These are phyloP conservation scores for Mizuhopecten yessoensis DNA, from an alignment of 1,140 invertebrate species.

Conservation along the genomic window DNA sequence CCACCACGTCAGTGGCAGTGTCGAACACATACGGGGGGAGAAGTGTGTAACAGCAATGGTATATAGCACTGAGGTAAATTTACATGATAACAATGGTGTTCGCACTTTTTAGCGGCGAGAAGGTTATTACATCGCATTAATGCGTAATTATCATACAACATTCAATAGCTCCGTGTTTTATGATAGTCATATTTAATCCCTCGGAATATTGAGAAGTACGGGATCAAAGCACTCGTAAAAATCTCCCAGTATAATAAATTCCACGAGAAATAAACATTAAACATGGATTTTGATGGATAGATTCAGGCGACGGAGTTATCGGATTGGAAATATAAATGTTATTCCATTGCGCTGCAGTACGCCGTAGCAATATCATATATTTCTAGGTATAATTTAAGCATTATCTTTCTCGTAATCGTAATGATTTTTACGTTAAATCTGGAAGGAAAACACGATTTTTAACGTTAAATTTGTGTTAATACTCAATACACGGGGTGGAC, in stretches of 20 bases:
- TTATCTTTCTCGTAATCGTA: background rate
- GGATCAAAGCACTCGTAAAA: slow-evolving; percentile 33
- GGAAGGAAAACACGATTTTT: slow-evolving; percentile 31
- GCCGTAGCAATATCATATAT: slow-evolving; percentile 27
- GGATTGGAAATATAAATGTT: slow-evolving; percentile 39
- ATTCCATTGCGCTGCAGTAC: slow-evolving; percentile 31
- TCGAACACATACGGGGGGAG: background rate
- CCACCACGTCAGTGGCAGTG: background rate
- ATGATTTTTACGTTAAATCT: slow-evolving; percentile 36
- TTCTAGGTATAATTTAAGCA: slow-evolving; percentile 33
- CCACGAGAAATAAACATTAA: background rate
- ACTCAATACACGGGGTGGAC: background rate
- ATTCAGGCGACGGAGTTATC: background rate
- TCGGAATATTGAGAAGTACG: slow-evolving; percentile 18
- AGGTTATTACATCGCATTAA: slow-evolving; percentile 34
- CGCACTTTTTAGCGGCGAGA: slow-evolving; percentile 36
- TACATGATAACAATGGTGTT: slow-evolving; percentile 28
- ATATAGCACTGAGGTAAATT: background rate
- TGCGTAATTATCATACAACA: slow-evolving; percentile 29
- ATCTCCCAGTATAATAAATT: slow-evolving; percentile 27
- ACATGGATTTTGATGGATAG: slow-evolving; percentile 33
- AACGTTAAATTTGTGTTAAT: slow-evolving; percentile 29
- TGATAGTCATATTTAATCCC: slow-evolving; percentile 39
- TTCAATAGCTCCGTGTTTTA: slow-evolving; percentile 7
- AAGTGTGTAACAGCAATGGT: background rate